Conservation (phyloP, 2,113 vertebrate species). For the Budorcas taxicolor region DNA sequence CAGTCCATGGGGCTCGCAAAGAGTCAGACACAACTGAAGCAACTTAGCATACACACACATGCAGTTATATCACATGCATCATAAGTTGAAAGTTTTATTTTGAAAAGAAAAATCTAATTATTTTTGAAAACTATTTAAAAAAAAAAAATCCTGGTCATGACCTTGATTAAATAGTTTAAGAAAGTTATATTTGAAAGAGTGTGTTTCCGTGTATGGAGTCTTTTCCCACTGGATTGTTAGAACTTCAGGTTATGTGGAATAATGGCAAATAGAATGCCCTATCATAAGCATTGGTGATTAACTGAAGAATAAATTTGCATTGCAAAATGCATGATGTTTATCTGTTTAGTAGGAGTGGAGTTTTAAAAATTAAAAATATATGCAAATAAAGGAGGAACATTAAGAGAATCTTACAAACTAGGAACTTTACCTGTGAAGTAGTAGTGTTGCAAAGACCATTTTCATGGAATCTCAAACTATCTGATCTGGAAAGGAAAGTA, state of each 20-base stretch:
- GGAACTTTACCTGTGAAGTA: not conserved
- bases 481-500: not conserved
- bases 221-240: not conserved
- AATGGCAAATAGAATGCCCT: not conserved
- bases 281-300: not conserved
- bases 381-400: not conserved
- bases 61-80: not conserved
- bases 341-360: not conserved
- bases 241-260: not conserved
- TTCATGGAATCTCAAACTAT: not conserved
- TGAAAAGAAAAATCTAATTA: constrained; percentile 15
- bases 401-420: not conserved
- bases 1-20: accelerated
- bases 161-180: not conserved
- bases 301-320: not conserved
- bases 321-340: not conserved
- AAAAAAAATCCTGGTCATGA: not conserved
- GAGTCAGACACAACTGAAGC: not conserved
- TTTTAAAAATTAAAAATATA: not conserved
- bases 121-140: constrained; percentile 1
- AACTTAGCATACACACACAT: not conserved
- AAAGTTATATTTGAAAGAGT: not conserved
- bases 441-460: not conserved
- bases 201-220: not conserved
- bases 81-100: not conserved